Base-by-base conservation (phyloP, 2,797 vertebrate species). In the Lophotriccus pileatus region DNA sequence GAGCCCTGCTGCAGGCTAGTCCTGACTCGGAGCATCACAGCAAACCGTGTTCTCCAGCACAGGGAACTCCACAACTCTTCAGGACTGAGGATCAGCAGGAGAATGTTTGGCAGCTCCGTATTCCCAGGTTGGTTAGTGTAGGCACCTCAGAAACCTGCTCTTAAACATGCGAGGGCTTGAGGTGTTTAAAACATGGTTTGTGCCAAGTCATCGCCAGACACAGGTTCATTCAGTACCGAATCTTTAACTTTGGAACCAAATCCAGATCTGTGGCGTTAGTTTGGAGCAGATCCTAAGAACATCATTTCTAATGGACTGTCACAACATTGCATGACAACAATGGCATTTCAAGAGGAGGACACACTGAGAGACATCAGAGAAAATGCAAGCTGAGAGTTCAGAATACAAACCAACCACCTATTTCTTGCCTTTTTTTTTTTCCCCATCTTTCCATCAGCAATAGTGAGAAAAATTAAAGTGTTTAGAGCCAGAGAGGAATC, bases 401-500 rank as follows among this genome's bases (percentile, higher is more conserved):
- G 90, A 94, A 88, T 95, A 94, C 94, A 91, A 97, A 95, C 80
- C 95, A 96, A 93, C 85, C 87, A 94, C 83, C 93, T 94, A 92
- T 36, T 94, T 88, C 60, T 95, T 60, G 77, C 75, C 72, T 92
- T 39, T 39, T 92, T 95, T 49, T 92, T 86, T 73, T 66, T n/a
- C n/a, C n/a, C 56, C 80, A 92, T 96, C 70, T 84, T 96, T 90
- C 96, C 86, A 97, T 16, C 60, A 96, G 86, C 67, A 91, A 91
- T 3, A 96, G 87, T 86, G 47, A 96, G 91, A 92, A 97, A 96
- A 97, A 28, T 93, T 85, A 78, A 96, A 97, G 86, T 44, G 73
- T 94, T 97, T 86, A 96, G 94, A 97, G 85, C 14, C 68, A 96
- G 95, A 94, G 79, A 96, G 58, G 73, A 95, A 97, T 94, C 82